These are phyloP conservation scores for Trachythela sp. DNA, from an alignment of 64 coral and sea anemone genomes.

Conservation along the genomic window DNA sequence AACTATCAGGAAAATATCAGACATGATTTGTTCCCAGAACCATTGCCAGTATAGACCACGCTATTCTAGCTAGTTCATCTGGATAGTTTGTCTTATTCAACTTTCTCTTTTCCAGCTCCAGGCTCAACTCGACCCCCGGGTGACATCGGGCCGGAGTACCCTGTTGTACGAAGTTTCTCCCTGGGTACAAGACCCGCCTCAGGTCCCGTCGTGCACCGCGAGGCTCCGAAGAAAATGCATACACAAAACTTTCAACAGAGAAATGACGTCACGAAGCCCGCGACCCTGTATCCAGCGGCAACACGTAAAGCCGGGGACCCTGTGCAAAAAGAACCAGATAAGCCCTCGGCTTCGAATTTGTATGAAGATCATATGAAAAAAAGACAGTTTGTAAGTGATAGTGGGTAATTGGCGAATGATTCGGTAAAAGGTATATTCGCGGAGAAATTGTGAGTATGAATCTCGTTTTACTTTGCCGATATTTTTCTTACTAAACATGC, in stretches of 20 bases:
- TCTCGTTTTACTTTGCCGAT: no score
- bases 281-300: neutral
- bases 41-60: no score
- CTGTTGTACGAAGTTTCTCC: neutral
- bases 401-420: no score
- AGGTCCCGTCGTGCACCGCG: conserved; percentile 8
- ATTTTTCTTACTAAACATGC: no score
- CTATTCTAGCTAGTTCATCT: no score
- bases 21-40: no score
- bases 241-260: neutral
- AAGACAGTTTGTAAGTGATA: neutral
- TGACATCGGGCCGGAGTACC: neutral
- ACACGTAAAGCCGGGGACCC: neutral
- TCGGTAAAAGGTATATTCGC: no score
- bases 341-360: neutral
- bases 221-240: neutral
- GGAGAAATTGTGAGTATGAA: no score
- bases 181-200: neutral
- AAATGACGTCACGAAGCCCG: neutral
- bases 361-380: conserved; percentile 3
- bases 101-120: neutral
- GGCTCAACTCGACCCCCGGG: neutral
- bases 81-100: neutral
- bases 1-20: no score
- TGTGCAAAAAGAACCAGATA: neutral